Percentiles rank a stretch among this genome's conserved stretches.
phyloP scores from a whole-genome alignment of 2,797 vertebrate species.

The Falco concolor region DNA sequence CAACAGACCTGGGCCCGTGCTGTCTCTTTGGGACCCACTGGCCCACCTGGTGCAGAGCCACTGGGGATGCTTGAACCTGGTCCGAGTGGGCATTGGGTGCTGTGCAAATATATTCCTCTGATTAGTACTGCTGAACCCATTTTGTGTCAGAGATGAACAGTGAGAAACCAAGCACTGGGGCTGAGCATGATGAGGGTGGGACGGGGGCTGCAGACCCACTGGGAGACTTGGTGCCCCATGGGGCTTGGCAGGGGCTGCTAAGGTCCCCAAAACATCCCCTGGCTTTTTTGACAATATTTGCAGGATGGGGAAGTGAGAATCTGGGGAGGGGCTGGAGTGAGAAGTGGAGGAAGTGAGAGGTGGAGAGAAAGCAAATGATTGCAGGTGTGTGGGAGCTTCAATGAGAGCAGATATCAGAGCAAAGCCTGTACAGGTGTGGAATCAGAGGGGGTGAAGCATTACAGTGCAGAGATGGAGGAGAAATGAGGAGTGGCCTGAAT shows the following conservation, averaged over 20 bases:
- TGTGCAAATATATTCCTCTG: not conserved
- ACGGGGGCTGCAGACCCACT: not conserved
- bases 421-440: not conserved
- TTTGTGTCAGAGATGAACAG: not conserved
- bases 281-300: not conserved
- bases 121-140: not conserved
- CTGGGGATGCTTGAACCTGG: not conserved
- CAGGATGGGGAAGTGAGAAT: not conserved
- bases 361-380: not conserved
- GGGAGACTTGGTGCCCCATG: not conserved
- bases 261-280: not conserved
- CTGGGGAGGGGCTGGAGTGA: not conserved
- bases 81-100: fast-evolving
- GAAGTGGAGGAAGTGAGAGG: not conserved
- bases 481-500: not conserved
- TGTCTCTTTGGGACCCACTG: not conserved
- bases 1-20: not conserved
- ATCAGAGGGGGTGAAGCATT: not conserved
- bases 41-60: not conserved
- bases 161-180: not conserved
- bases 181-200: not conserved
- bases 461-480: not conserved
- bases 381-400: not conserved
- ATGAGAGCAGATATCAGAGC: not conserved
- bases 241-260: not conserved